Conservation (phyloP, 2,113 vertebrate species). For the Seriola rivoliana region DNA sequence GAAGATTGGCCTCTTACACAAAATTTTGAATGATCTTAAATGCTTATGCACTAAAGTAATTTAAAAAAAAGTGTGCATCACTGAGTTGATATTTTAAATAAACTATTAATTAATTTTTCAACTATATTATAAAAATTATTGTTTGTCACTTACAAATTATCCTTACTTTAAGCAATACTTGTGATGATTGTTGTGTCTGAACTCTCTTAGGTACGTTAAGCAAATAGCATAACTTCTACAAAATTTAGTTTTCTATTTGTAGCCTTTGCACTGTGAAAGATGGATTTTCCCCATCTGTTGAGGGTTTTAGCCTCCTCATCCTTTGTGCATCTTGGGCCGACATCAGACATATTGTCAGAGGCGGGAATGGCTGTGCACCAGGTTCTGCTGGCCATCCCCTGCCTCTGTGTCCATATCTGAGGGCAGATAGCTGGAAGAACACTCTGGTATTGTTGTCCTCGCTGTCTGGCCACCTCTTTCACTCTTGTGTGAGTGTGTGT, state of each 20-base stretch:
- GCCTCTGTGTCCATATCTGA: constrained; percentile 44
- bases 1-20: too few species aligned
- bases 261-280: constrained; percentile 30
- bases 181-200: background rate
- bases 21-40: too few species aligned
- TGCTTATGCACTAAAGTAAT: too few species aligned
- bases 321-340: constrained; percentile 51
- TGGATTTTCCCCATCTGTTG: constrained; percentile 48
- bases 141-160: too few species aligned
- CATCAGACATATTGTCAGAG: constrained; percentile 55
- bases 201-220: background rate
- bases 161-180: background rate
- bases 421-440: constrained; percentile 48
- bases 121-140: too few species aligned
- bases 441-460: constrained; percentile 38
- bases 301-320: constrained; percentile 30
- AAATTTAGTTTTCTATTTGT: constrained; percentile 5
- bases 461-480: constrained; percentile 17
- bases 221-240: background rate
- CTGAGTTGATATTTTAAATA: too few species aligned
- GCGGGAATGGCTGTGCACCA: constrained; percentile 25
- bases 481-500: constrained; percentile 6
- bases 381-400: constrained; percentile 19
- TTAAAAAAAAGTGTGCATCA: too few species aligned
- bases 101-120: too few species aligned